A percentile compares a stretch with the other conserved stretches of the same genome.
phyloP scores from a whole-genome alignment of 2,888 invertebrate genomes.

The Ectemnius continuus region DNA sequence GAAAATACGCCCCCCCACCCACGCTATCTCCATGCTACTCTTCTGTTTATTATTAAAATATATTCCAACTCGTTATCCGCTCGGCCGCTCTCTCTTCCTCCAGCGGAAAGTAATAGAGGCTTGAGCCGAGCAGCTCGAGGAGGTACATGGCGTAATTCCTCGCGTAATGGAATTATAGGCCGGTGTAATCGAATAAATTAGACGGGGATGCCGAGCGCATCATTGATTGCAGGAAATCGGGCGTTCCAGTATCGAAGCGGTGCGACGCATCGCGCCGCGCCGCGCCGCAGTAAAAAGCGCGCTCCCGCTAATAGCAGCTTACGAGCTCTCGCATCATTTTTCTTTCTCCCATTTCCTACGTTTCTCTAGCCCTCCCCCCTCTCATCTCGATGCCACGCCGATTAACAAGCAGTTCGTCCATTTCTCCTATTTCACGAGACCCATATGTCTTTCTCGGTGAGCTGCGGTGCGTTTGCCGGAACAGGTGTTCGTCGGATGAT shows the following conservation, averaged over 20 bases:
- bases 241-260: slow-evolving; percentile 1
- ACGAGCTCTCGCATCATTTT: neutral
- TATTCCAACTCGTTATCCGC: slow-evolving; percentile 44
- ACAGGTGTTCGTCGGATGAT: too few species aligned
- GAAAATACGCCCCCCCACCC: neutral
- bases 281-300: slow-evolving; percentile 4
- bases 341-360: neutral
- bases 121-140: slow-evolving; percentile 1
- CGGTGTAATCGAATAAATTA: slow-evolving; percentile 50
- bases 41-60: slow-evolving; percentile 58
- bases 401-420: neutral
- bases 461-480: too few species aligned
- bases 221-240: slow-evolving; percentile 46
- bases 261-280: neutral
- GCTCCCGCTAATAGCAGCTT: slow-evolving; percentile 17
- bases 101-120: neutral
- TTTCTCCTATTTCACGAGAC: neutral
- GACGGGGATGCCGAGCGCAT: slow-evolving; percentile 41
- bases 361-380: too few species aligned
- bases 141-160: slow-evolving; percentile 28
- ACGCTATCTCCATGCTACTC: slow-evolving; percentile 19
- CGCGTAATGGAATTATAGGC: slow-evolving; percentile 43
- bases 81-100: neutral
- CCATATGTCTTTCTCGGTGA: too few species aligned
- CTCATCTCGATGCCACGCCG: neutral